Percentiles rank a stretch among this genome's conserved stretches.
Conservation (phyloP, 2,888 invertebrate species). For the Hirtodrosophila cameraria region DNA sequence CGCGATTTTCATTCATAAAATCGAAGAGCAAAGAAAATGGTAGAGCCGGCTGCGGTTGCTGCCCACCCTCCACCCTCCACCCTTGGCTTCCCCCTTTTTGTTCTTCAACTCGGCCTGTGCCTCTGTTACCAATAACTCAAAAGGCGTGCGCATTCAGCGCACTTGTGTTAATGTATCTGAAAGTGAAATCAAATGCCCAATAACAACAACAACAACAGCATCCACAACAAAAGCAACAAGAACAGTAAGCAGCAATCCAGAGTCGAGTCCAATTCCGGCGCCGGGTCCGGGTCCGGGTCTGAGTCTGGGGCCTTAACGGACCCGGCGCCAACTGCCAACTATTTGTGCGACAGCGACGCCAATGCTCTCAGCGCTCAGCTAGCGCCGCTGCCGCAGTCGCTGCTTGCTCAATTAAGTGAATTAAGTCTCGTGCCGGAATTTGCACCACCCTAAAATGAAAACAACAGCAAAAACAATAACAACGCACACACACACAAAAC, state of each 20-base stretch:
- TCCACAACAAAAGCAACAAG: conserved; percentile 2
- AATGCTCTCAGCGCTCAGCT: conserved; percentile 22
- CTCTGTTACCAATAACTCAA: conserved; percentile 76
- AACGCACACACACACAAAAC: conserved; percentile 15
- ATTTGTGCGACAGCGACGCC: conserved; percentile 53
- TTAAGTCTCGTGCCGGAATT: conserved; percentile 81
- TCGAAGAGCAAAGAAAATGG: conserved; percentile 78
- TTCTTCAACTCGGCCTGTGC: conserved; percentile 12
- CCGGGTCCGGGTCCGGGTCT: conserved; percentile 34
- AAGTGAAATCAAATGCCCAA: conserved; percentile 69
- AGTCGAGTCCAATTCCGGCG: conserved; percentile 43
- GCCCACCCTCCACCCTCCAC: background rate
- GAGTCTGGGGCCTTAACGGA: conserved; percentile 41
- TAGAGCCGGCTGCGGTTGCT: conserved; percentile 53
- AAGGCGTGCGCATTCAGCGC: conserved; percentile 73
- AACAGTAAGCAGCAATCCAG: conserved; percentile 1
- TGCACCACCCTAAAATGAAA: conserved; percentile 66
- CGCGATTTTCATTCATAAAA: conserved; percentile 78
- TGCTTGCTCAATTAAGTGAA: conserved; percentile 79
- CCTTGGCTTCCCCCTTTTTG: background rate
- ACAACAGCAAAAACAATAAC: conserved; percentile 48
- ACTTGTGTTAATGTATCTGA: conserved; percentile 75
- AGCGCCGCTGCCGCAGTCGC: conserved; percentile 31
- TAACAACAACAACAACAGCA: conserved; percentile 18
- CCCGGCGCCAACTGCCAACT: conserved; percentile 71